Evolutionary conservation across 2,113 vertebrate species (phyloP), one percentile per base, ranked within the genome.

Genomic region (Sphyrna mokarran): DNA sequence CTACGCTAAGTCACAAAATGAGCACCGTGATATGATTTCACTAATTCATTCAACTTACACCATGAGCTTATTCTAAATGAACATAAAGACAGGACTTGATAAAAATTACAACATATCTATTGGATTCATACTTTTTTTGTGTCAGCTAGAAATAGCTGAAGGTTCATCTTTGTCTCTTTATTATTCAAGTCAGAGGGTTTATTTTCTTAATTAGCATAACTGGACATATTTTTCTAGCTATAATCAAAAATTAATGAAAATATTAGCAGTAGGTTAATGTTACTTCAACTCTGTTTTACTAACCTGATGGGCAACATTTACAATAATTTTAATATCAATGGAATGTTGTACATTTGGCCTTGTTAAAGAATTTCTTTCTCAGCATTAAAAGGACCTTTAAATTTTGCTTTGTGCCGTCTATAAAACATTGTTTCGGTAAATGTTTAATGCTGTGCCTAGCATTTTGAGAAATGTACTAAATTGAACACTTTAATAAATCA

Each of bases 391-490:
- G 70, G 13, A 26, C 0, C 40, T 63, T 37, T 66, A 91, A 63
- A 37, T 90, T n/a, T 94, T 94, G 63, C 40, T 94, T 22, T 95
- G 69, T 16, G 54, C 87, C 61, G 16, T n/a, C 87, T 76, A 33
- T 69, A 72, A 1, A 43, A 48, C 40, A 37, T 40, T 48, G 37
- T 95, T 94, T 70, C 40, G 43, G 69, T 72, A 72, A 95, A 29
- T 33, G 70, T 22, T 43, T 70, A 70, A 48, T 95, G 69, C 87
- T 90, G 54, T 90, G 33, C 26, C 18, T 54, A 72, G 40, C 69
- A 95, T 72, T 72, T 54, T 10, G 13, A 95, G 94, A 72, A 95
- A 72, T 54, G 9, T 95, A 72, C 43, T 72, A 72, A 95, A 70
- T 14, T 95, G 40, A 72, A 72, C 2, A 72, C 13, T 70, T 72